phyloP scores from a whole-genome alignment of 1,140 invertebrate genomes.

The Drosophila sturtevanti region DNA sequence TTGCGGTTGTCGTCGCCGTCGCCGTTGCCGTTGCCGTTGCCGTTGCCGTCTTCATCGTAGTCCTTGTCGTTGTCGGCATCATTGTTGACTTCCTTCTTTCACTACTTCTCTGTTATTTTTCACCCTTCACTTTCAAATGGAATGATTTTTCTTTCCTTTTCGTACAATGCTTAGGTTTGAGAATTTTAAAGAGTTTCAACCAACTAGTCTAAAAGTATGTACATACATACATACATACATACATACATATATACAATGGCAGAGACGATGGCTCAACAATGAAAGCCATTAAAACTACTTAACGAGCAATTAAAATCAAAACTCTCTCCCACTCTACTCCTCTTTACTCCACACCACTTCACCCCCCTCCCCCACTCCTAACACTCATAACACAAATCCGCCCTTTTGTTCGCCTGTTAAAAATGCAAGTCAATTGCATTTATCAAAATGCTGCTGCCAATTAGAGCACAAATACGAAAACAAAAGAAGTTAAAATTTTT shows the following conservation, averaged over 20 bases:
- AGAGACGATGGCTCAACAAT: slow-evolving; percentile 42
- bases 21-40: too few relatives aligned
- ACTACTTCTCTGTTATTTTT: slow-evolving; percentile 7
- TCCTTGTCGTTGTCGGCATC: too few relatives aligned
- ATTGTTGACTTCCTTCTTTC: slow-evolving; percentile 33
- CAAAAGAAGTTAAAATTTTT: slow-evolving; percentile 38
- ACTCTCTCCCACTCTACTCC: background rate
- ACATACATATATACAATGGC: too few relatives aligned
- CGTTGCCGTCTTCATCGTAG: background rate
- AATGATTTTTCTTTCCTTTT: background rate
- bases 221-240: too few relatives aligned
- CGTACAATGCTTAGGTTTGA: slow-evolving; percentile 1
- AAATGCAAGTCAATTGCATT: slow-evolving; percentile 67
- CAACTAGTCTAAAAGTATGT: background rate
- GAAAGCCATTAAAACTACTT: slow-evolving; percentile 65
- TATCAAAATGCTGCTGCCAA: slow-evolving; percentile 77
- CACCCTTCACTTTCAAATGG: background rate
- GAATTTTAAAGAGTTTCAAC: background rate
- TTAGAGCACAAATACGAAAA: slow-evolving; percentile 50
- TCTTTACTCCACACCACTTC: background rate
- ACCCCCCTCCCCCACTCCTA: too few relatives aligned
- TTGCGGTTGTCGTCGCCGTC: slow-evolving; percentile 56
- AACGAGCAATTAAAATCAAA: slow-evolving; percentile 72
- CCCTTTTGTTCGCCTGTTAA: slow-evolving; percentile 3
- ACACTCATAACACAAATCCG: background rate